Conservation (phyloP, 2,113 vertebrate species). For the Psophia crepitans region DNA sequence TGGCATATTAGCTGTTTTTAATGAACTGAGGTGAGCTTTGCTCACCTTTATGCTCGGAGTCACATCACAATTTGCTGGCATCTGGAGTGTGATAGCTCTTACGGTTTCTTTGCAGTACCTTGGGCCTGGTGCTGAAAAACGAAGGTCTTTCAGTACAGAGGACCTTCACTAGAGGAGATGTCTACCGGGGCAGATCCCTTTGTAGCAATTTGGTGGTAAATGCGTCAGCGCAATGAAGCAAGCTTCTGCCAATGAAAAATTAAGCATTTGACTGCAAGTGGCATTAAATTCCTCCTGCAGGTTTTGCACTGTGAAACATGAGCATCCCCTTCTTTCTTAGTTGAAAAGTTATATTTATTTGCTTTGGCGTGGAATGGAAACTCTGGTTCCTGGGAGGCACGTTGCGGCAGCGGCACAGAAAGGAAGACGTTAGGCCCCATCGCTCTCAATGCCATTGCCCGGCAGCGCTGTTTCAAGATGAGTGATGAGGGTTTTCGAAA, state of each 20-base stretch:
- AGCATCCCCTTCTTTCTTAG: background rate
- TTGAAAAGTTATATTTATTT: background rate
- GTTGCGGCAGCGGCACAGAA: background rate
- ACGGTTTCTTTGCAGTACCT: background rate
- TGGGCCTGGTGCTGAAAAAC: background rate
- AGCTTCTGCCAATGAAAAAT: background rate
- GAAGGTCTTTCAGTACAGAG: background rate
- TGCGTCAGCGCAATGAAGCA: accelerated
- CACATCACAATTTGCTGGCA: background rate
- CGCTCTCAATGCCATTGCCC: background rate
- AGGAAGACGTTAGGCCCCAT: background rate
- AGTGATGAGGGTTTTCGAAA: background rate
- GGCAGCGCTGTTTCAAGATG: background rate
- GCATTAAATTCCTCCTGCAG: background rate
- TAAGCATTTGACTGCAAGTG: background rate
- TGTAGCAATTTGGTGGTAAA: background rate
- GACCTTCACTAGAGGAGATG: background rate
- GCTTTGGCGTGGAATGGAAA: background rate
- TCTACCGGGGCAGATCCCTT: background rate
- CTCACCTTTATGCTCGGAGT: background rate
- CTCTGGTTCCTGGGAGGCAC: background rate
- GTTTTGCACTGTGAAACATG: background rate
- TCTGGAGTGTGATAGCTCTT: background rate
- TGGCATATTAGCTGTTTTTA: background rate
- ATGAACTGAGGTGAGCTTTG: background rate